These are phyloP conservation scores for Eurypyga helias DNA, from an alignment of 2,113 vertebrate genomes.

Conservation along the genomic window DNA sequence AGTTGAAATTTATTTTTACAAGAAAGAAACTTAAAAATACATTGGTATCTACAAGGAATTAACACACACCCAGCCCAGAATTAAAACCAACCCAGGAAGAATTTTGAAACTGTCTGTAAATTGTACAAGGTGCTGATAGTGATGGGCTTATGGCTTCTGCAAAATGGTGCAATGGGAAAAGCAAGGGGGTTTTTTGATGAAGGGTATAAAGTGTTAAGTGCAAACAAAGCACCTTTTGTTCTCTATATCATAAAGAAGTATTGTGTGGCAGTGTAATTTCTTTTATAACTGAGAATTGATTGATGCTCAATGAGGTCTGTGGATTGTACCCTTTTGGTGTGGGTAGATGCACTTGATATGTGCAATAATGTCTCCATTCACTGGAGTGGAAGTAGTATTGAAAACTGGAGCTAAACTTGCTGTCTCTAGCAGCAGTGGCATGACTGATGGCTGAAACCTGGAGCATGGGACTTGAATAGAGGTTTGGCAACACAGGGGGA, in stretches of 20 bases:
- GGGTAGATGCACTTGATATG: constrained; percentile 42
- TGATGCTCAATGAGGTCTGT: constrained; percentile 5
- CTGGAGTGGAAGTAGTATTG: not conserved
- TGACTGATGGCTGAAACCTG: constrained; percentile 10
- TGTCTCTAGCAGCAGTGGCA: not conserved
- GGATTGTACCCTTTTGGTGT: constrained; percentile 7
- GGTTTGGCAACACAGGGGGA: constrained; percentile 21
- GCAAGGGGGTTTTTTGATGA: not conserved
- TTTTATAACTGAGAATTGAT: constrained; percentile 40
- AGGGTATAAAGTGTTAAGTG: not conserved
- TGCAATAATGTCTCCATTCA: constrained; percentile 48
- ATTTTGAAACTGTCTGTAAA: not conserved
- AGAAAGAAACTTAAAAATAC: not conserved
- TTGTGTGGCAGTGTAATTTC: constrained; percentile 31
- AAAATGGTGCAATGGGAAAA: not conserved
- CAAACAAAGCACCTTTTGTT: constrained; percentile 56
- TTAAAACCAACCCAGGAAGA: not conserved
- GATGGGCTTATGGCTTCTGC: not conserved
- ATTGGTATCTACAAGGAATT: not conserved
- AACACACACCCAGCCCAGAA: not conserved
- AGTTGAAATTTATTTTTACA: not conserved
- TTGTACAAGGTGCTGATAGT: not conserved
- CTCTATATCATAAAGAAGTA: constrained; percentile 4
- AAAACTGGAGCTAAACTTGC: constrained; percentile 3
- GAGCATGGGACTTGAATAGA: constrained; percentile 22